Evolutionary conservation across 2,113 vertebrate species (phyloP), one percentile per base, ranked within the genome.

Genomic region (Nymphicus hollandicus): DNA sequence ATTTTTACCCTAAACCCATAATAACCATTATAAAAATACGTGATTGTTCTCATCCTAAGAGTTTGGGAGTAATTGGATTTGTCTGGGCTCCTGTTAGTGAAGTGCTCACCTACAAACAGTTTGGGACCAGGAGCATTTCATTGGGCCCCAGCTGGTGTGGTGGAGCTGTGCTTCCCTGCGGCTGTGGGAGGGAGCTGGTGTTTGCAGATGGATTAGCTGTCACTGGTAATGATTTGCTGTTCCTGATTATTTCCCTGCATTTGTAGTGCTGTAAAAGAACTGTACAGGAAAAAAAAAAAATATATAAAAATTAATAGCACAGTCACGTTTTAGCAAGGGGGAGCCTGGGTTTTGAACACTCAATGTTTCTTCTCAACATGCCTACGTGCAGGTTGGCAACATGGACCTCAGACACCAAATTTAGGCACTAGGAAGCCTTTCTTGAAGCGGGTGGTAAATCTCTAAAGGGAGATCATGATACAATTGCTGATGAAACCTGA

Each of bases 51-150:
- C 13, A 52, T 53, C 37, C 47, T 17, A 56, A 61, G 84, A 85
- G 56, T 72, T 94, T 37, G 47, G 70, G 65, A 85, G 35, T 89
- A 95, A 95, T 52, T 82, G 77, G 47, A 56, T 93, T 86, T 95
- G 39, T 46, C 53, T 47, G 17, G 71, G 46, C 47, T 89, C 27
- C 28, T 65, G 70, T 49, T 74, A 64, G 60, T 64, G 5, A 82
- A 81, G 43, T 44, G 47, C 46, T 92, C 27, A 76, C 81, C 89
- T 94, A 18, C 37, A 35, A 35, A 46, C 73, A 64, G 52, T 60
- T 69, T 69, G 96, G 47, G 86, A 68, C 52, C 52, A 81, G 77
- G 44, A 69, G 69, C 37, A 18, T 29, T 66, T 78, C 29, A 49
- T 25, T 81, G 92, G 17, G 52, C 27, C 49, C 49, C 82, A 83